Base-by-base conservation (phyloP, 2,797 vertebrate species). In the Phataginus tetradactyla region DNA sequence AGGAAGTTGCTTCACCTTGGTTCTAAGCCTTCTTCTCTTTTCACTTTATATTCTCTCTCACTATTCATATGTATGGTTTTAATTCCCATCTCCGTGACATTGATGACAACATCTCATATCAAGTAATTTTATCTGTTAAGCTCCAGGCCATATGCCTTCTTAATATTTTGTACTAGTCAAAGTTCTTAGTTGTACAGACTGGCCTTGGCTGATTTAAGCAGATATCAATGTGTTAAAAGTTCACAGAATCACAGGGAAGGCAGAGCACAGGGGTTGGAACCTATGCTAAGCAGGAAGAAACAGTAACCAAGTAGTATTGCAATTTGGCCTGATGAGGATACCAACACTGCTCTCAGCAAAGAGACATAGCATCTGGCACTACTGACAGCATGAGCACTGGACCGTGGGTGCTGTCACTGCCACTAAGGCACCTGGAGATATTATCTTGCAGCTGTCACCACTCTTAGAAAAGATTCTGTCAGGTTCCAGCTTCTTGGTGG, bases 221-320 rank as follows among this genome's bases (percentile, higher is more conserved):
- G 74, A 94, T 64, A 85, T n/a, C 20, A 61, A 81, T 57, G 59
- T 77, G 83, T 66, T 83, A 59, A 85, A 94, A 94, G 45, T 86
- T 85, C 37, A 68, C 7, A 81, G 92, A 84, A 32, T 77, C 27
- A 51, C 59, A 87, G 75, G n/a, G 39, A 96, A 61, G 66, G 25
- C 39, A 69, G 64, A 77, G 20, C 66, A 21, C 34, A 64, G 55
- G 64, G 45, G 4, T 17, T 83, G 61, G 49, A 93, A 39, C 53
- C 61, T 63, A 29, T 18, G 23, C 21, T 79, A 63, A 74, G 29
- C 23, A 86, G 59, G 12, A 57, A 86, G 84, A 91, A 79, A 72
- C 20, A 80, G 57, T 0, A 83, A 55, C 61, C 53, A 83, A 77
- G 34, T 49, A 74, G 49, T 5, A 77, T 8, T 55, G 20, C 4